Conservation (phyloP, 2,113 vertebrate genomes). For the Syrmaticus mikado region DNA sequence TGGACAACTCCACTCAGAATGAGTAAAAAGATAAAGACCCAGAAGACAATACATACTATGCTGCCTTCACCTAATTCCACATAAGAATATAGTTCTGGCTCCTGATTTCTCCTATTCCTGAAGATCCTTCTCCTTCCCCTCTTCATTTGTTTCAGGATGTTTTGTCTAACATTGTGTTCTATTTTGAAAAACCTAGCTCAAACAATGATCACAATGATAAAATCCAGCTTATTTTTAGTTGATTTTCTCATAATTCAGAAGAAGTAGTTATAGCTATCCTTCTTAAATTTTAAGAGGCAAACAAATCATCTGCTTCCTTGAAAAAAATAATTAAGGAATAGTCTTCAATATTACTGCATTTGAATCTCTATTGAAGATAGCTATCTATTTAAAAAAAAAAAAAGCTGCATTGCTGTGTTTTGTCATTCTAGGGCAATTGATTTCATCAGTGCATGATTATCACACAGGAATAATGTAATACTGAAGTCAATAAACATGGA, state of each 20-base stretch:
- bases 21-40: neutral
- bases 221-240: neutral
- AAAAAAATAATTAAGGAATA: neutral
- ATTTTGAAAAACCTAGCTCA: neutral
- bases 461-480: neutral
- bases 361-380: neutral
- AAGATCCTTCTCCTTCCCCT: neutral
- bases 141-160: neutral
- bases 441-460: neutral
- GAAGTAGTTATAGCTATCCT: neutral
- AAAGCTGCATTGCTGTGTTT: neutral
- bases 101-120: rapidly evolving
- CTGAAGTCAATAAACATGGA: neutral
- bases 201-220: neutral
- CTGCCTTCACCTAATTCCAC: neutral
- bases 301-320: neutral
- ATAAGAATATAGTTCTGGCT: neutral
- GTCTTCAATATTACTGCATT: neutral
- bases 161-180: neutral
- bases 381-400: no score
- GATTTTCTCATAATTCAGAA: neutral
- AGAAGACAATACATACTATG: rapidly evolving
- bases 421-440: neutral
- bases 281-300: neutral
- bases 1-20: neutral